Evolutionary conservation across 1,140 invertebrate genomes (phyloP), one percentile per base, ranked within the genome.

Genomic region (Drosophila erecta): DNA sequence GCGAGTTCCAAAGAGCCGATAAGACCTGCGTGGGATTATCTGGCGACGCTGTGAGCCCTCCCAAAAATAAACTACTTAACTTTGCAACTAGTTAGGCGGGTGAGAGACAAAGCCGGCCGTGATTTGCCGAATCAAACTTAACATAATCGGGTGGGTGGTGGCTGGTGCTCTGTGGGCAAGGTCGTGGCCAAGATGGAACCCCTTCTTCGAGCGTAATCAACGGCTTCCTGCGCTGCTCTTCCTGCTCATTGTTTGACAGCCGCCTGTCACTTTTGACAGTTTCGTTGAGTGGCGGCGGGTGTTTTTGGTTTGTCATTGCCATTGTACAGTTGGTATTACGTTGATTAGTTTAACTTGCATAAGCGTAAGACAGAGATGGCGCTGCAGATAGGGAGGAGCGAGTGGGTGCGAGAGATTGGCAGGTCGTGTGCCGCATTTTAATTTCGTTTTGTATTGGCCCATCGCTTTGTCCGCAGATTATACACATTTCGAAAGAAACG

Each of bases 361-460:
- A 79, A 72, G 59, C 60, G 60, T 30, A 10, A 38, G 59, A 43
- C 11, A 35, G 41, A 37, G 35, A 58, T 12, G 14, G 27, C 27
- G 20, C 44, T n/a, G 11, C 11, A 30, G 35, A 20, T 24, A 24
- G 24, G 55, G 38, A 20, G 15, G 62, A 41, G 66, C 40, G 71
- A 64, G 73, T 69, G 73, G 74, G 74, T 51, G 73, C 73, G 64
- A 76, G 56, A 87, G 83, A 83, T 87, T 86, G 83, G 83, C 83
- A 86, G 83, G 83, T 86, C 83, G 83, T 86, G 83, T 86, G 83
- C 83, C 83, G 83, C 84, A 86, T 87, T 87, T 86, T 83, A 86
- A 86, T 86, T 83, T 89, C 80, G 83, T 79, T 87, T 86, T 87
- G 83, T 83, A 69, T 40, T 69, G 66, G 69, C 74, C 49, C 78